Evolutionary conservation across 2,113 vertebrate species (phyloP), one percentile per base, ranked within the genome.

Genomic region (Ammospiza nelsoni): DNA sequence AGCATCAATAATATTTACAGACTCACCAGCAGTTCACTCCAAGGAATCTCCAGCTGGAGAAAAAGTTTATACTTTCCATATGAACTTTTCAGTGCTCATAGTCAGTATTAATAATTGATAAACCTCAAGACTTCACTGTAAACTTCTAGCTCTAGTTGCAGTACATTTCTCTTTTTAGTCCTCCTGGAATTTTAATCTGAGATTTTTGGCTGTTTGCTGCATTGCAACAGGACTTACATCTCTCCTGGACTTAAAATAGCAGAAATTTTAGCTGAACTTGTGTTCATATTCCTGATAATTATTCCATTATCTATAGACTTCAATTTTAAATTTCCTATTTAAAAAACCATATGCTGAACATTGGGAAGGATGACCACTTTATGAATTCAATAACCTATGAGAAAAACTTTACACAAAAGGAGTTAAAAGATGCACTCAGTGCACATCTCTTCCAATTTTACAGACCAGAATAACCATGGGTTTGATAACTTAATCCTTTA

Each of bases 51-150:
- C 28, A 93, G 43, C 43, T 71, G 33, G 39, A 78, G 91, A 78
- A 72, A 90, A 84, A 72, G 14, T 48, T 80, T 88, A 69, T 69
- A 48, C 80, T 67, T 91, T 95, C 46, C 44, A 65, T 89, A 87
- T 61, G 66, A 94, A 87, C 48, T 74, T 78, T 78, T 89, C 69
- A 84, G 74, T 79, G 57, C 62, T 91, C 24, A 52, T 87, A 68
- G 39, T 63, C 39, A 51, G 10, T 65, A 37, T 87, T 89, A 94
- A 95, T 63, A 91, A 91, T 71, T 89, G 35, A 95, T 59, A 82
- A 59, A 63, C 31, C 33, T 91, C 69, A 84, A 89, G 66, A 54
- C 20, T 87, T 89, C 39, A 59, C 24, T 71, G n/a, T 44, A 52
- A 89, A 87, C n/a, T 91, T 86, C 65, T 59, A 87, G 19, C 12